phyloP scores from a whole-genome alignment of 1,140 invertebrate species.

The Brachionus paranguensis region DNA sequence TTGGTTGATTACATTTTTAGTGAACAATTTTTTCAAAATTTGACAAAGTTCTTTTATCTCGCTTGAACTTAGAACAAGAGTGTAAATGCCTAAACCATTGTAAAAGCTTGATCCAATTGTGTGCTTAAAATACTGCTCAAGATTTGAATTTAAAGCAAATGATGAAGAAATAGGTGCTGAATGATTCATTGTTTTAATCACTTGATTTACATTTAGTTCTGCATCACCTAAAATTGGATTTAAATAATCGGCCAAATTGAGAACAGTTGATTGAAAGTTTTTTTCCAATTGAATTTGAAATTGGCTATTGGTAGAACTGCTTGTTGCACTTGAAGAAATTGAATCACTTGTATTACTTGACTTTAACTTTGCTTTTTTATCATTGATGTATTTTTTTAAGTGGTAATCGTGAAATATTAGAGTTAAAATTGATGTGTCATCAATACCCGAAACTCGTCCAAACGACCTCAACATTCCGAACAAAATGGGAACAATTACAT shows the following conservation, averaged over 20 bases:
- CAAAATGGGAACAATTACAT: background rate
- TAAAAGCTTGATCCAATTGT: slow-evolving; percentile 38
- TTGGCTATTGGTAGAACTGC: background rate
- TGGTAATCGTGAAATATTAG: slow-evolving; percentile 32
- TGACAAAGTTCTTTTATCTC: slow-evolving; percentile 21
- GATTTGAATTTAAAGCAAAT: background rate
- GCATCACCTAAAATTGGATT: slow-evolving; percentile 21
- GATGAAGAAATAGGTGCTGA: background rate
- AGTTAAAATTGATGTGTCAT: background rate
- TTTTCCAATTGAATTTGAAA: background rate
- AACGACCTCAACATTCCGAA: slow-evolving; percentile 7
- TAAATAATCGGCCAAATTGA: slow-evolving; percentile 34
- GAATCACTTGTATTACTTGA: background rate
- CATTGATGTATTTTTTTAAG: background rate
- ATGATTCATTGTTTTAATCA: background rate
- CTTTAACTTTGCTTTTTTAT: background rate
- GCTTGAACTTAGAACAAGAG: background rate
- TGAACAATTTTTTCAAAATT: slow-evolving; percentile 16
- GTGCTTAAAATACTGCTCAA: slow-evolving; percentile 16
- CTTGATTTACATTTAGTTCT: background rate
- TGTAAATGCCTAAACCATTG: background rate
- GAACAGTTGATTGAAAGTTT: background rate
- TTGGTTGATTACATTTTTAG: slow-evolving; percentile 33
- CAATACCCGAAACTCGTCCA: slow-evolving; percentile 13
- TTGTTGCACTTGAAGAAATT: background rate